These are phyloP conservation scores for Nyctalus aviator DNA, from an alignment of 2,797 vertebrate species.

Conservation along the genomic window DNA sequence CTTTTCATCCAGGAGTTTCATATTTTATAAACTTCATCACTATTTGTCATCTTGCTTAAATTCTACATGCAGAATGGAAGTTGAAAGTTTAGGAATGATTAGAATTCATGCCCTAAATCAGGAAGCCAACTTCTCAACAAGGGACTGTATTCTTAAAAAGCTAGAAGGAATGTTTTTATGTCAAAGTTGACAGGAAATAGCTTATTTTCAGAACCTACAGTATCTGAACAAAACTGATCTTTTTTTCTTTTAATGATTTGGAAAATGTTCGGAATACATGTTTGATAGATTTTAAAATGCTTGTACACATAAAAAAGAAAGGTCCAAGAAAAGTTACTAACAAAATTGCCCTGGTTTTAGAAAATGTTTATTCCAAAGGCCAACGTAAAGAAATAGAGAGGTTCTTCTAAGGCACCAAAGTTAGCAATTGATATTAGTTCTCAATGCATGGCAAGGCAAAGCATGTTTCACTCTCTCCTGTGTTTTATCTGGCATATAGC, in stretches of 20 bases:
- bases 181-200: slow-evolving; percentile 69
- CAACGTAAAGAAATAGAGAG: slow-evolving; percentile 40
- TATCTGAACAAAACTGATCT: slow-evolving; percentile 52
- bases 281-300: slow-evolving; percentile 28
- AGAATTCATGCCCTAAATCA: slow-evolving; percentile 62
- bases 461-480: not conserved
- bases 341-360: slow-evolving; percentile 51
- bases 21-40: not conserved
- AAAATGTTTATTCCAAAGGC: slow-evolving; percentile 48
- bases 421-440: slow-evolving; percentile 18
- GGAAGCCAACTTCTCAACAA: slow-evolving; percentile 47
- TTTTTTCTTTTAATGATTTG: not conserved
- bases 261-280: slow-evolving; percentile 47
- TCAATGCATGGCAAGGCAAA: not conserved
- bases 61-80: slow-evolving; percentile 28
- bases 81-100: slow-evolving; percentile 58
- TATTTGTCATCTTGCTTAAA: not conserved
- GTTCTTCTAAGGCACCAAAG: not conserved
- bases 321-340: slow-evolving; percentile 19
- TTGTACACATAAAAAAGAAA: not conserved
- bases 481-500: not conserved
- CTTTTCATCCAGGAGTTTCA: not conserved
- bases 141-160: slow-evolving; percentile 32
- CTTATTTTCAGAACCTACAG: slow-evolving; percentile 58
- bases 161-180: slow-evolving; percentile 29